Percentiles rank a stretch among this genome's conserved stretches.
Evolutionary conservation across 2,797 vertebrate species (phyloP).

Genomic region (Poeciliopsis gracilis): DNA sequence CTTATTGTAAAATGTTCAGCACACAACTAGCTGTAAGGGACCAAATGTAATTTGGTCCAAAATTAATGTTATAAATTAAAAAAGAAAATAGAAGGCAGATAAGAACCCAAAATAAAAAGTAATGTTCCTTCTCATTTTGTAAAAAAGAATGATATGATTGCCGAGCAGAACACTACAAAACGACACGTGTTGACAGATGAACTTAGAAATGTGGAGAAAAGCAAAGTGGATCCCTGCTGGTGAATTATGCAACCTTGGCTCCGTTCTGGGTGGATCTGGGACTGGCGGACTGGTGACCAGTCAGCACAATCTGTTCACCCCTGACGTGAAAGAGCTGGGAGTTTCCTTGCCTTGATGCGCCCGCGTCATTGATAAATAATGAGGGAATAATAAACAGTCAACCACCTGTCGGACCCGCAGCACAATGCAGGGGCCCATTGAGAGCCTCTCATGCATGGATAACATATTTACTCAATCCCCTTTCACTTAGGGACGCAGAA

Average conservation of each 20-base stretch:
- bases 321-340: constrained; percentile 69
- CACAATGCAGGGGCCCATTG: constrained; percentile 87
- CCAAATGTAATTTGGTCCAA: not conserved
- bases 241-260: not conserved
- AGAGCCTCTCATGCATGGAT: constrained; percentile 95
- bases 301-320: constrained; percentile 75
- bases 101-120: not conserved
- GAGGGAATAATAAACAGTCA: constrained; percentile 94
- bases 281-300: constrained; percentile 65
- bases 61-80: not conserved
- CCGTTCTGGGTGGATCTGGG: constrained; percentile 29
- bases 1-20: not conserved
- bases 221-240: not conserved
- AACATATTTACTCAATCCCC: constrained; percentile 98
- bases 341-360: constrained; percentile 61
- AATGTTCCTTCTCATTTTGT: not conserved
- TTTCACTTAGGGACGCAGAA: constrained; percentile 96
- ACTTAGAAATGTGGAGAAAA: not conserved
- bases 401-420: constrained; percentile 93
- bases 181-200: not conserved
- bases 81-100: not conserved
- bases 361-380: constrained; percentile 79
- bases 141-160: not conserved
- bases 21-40: not conserved
- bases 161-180: not conserved